Percentiles rank a stretch among this genome's conserved stretches.
These are phyloP conservation scores for Pteronotus mesoamericanus DNA, from an alignment of 2,797 vertebrate species.

Conservation along the genomic window DNA sequence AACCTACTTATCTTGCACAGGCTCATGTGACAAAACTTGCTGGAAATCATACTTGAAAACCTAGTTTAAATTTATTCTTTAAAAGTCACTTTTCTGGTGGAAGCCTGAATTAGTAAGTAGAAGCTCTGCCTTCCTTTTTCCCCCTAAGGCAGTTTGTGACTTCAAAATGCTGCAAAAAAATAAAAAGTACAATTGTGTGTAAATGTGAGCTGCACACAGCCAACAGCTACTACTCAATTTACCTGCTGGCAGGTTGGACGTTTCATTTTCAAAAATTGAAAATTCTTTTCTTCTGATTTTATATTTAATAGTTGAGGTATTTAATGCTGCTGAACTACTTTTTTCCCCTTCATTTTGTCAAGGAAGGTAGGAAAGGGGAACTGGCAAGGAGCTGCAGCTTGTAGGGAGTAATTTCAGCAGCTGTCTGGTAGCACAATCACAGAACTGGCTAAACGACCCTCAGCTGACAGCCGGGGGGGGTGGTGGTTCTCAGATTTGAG, in stretches of 20 bases:
- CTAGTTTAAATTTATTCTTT: constrained; percentile 60
- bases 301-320: constrained; percentile 47
- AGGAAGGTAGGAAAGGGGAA: constrained; percentile 15
- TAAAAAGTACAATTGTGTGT: background rate
- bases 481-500: background rate
- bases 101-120: constrained; percentile 65
- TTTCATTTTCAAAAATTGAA: constrained; percentile 69
- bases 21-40: constrained; percentile 9
- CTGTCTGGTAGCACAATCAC: background rate
- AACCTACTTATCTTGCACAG: constrained; percentile 11
- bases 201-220: constrained; percentile 21
- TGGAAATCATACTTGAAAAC: constrained; percentile 49
- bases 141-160: constrained; percentile 60
- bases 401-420: constrained; percentile 9
- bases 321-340: constrained; percentile 33
- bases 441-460: background rate
- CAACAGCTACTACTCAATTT: constrained; percentile 34
- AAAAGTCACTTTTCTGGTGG: constrained; percentile 45
- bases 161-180: constrained; percentile 56
- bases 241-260: constrained; percentile 54
- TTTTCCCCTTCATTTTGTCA: constrained; percentile 53
- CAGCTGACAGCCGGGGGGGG: background rate
- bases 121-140: constrained; percentile 27
- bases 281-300: constrained; percentile 68
- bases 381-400: constrained; percentile 32